Percentiles rank a stretch among this genome's conserved stretches.
phyloP scores from a whole-genome alignment of 2,888 invertebrate species.

The Tetheella fluctuosa region DNA sequence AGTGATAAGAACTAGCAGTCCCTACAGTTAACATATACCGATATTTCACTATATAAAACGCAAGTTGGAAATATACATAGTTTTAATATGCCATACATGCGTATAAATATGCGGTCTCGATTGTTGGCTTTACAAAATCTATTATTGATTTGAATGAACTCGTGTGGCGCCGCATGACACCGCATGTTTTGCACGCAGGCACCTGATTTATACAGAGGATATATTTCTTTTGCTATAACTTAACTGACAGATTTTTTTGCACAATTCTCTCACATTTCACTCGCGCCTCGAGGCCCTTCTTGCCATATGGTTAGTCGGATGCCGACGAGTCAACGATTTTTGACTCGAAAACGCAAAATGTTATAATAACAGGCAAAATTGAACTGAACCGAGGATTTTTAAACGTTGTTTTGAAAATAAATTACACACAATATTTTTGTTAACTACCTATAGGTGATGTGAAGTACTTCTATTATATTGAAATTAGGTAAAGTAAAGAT shows the following conservation, averaged over 20 bases:
- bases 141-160: no score
- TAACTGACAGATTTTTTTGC: not conserved
- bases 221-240: no score
- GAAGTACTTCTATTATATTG: not conserved
- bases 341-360: not conserved
- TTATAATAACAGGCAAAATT: not conserved
- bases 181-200: no score
- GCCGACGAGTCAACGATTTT: not conserved
- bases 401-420: not conserved
- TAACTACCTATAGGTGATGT: not conserved
- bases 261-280: not conserved
- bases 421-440: not conserved
- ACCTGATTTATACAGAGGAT: no score
- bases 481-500: not conserved
- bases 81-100: no score
- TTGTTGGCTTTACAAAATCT: no score
- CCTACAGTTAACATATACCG: no score
- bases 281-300: not conserved
- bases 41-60: no score
- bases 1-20: not conserved
- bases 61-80: no score
- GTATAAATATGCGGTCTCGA: no score
- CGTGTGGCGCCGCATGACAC: no score
- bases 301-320: not conserved
- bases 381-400: not conserved